phyloP scores from a whole-genome alignment of 1,140 invertebrate species.

The Drosophila sechellia region DNA sequence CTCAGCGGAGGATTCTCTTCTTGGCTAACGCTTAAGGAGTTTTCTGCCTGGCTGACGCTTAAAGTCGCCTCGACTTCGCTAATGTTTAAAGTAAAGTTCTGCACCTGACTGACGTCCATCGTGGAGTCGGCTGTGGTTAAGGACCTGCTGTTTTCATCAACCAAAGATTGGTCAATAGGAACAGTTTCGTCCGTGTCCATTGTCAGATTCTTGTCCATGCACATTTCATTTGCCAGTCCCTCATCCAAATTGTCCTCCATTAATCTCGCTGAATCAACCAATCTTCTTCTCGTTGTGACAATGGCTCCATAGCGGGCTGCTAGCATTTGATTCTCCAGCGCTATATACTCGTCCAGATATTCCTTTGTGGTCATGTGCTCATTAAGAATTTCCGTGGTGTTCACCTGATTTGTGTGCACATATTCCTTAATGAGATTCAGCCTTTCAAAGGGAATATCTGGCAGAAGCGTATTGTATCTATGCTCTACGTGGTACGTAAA shows the following conservation, averaged over 20 bases:
- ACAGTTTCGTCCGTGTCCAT: background rate
- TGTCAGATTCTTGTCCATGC: background rate
- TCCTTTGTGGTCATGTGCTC: constrained; percentile 58
- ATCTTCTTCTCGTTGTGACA: constrained; percentile 1
- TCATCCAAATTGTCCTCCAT: background rate
- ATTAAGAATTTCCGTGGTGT: constrained; percentile 39
- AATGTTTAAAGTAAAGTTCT: background rate
- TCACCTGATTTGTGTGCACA: constrained; percentile 59
- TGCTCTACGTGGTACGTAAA: constrained; percentile 78
- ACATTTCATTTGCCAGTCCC: constrained; percentile 8
- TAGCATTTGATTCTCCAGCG: constrained; percentile 72
- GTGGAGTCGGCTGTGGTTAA: background rate
- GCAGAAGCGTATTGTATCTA: constrained; percentile 75
- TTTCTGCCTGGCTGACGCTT: constrained; percentile 13
- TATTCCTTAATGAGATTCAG: constrained; percentile 78
- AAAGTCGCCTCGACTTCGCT: constrained; percentile 1
- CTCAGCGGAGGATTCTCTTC: constrained; percentile 29
- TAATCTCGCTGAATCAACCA: background rate
- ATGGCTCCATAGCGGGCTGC: constrained; percentile 63
- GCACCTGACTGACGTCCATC: constrained; percentile 4
- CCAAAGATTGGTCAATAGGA: background rate
- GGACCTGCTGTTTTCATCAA: background rate
- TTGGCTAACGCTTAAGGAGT: constrained; percentile 19
- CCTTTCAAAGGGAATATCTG: constrained; percentile 75
- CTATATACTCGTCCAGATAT: constrained; percentile 68